Conservation (phyloP, 2,888 invertebrate genomes). For the Geophilus truncorum region DNA sequence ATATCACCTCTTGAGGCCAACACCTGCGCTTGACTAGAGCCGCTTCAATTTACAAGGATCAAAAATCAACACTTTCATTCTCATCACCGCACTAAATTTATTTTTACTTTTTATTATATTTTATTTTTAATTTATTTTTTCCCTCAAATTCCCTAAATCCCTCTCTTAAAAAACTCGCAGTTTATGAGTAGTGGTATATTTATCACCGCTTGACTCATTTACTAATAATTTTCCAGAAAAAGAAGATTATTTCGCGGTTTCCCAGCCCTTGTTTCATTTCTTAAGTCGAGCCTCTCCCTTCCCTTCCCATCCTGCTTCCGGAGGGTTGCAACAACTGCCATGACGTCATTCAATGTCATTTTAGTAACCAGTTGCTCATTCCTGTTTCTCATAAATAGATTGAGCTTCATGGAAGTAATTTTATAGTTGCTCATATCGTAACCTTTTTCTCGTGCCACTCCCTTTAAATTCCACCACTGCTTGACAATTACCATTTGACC, state of each 20-base stretch:
- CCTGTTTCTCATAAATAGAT: slow-evolving; percentile 22
- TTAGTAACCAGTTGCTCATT: slow-evolving; percentile 16
- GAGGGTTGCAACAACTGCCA: slow-evolving; percentile 24
- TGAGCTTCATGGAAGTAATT: neutral
- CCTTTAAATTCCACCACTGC: neutral
- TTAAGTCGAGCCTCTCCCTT: neutral
- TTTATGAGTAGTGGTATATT: too few relatives aligned
- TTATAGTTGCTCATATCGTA: slow-evolving; percentile 14
- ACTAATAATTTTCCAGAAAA: neutral
- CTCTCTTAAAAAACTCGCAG: too few relatives aligned
- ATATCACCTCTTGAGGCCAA: slow-evolving; percentile 20
- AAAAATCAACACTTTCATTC: neutral
- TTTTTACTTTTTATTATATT: too few relatives aligned
- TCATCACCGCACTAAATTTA: neutral
- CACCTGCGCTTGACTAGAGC: slow-evolving; percentile 11
- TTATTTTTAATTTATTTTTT: neutral
- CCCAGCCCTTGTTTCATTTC: neutral
- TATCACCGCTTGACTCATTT: slow-evolving; percentile 8
- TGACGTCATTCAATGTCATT: slow-evolving; percentile 25
- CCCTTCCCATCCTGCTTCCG: neutral
- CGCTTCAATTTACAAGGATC: slow-evolving; percentile 17
- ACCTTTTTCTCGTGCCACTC: slow-evolving; percentile 8
- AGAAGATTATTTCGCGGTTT: slow-evolving; percentile 6
- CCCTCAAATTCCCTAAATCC: neutral
- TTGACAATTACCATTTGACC: neutral